Percentiles rank a stretch among this genome's conserved stretches.
phyloP scores from a whole-genome alignment of 2,113 vertebrate genomes.

The Butorides virescens region DNA sequence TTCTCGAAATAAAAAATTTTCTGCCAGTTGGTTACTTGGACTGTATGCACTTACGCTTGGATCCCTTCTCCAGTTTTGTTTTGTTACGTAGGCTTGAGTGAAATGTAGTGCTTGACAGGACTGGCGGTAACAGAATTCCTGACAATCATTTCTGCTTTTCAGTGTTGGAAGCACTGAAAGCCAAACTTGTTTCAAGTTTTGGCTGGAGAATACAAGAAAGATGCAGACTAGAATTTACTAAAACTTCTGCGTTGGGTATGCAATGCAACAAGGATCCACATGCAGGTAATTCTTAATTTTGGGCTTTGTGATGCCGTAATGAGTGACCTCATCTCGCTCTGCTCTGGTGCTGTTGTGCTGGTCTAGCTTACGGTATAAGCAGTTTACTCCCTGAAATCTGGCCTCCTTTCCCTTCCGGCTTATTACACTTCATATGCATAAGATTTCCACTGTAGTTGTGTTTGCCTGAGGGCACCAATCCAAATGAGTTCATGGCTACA shows the following conservation, averaged over 20 bases:
- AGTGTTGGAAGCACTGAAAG: background rate
- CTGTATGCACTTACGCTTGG: background rate
- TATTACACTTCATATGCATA: background rate
- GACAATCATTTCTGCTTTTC: background rate
- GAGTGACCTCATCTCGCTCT: background rate
- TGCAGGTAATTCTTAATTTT: background rate
- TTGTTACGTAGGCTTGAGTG: background rate
- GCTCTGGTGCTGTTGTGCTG: background rate
- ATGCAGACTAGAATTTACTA: background rate
- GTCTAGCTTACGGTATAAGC: background rate
- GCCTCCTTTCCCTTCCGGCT: background rate
- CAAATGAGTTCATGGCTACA: background rate
- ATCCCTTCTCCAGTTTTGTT: background rate
- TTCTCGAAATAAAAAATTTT: background rate
- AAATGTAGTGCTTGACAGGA: background rate
- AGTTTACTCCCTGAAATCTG: background rate
- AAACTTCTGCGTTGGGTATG: too few species aligned
- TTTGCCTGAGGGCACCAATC: background rate
- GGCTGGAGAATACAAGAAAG: background rate
- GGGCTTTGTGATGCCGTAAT: background rate
- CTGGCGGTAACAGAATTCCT: background rate
- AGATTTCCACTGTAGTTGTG: background rate
- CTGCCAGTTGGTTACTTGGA: background rate
- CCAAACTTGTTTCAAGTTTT: background rate
- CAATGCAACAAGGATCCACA: background rate